Evolutionary conservation across 2,113 vertebrate genomes (phyloP).

Genomic region (zebrafish (Danio rerio)): DNA sequence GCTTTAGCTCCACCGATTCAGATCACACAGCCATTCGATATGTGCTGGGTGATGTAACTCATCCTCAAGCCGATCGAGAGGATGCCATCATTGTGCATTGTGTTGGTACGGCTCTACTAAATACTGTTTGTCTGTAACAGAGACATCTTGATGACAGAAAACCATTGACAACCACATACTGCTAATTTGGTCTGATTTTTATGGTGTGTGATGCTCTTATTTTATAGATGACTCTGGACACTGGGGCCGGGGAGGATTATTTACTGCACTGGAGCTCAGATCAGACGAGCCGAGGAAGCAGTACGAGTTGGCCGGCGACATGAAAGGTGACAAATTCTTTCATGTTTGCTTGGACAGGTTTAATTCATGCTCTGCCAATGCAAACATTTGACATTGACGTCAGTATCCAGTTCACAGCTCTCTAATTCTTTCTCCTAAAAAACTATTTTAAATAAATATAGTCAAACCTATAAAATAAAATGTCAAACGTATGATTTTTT

Average conservation of each 20-base stretch:
- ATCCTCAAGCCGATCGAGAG: slow-evolving; percentile 79
- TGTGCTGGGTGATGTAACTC: slow-evolving; percentile 88
- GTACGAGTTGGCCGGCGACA: slow-evolving; percentile 89
- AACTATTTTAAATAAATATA: no score
- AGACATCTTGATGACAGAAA: background rate
- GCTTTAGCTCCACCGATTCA: slow-evolving; percentile 70
- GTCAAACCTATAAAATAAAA: no score
- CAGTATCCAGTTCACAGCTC: background rate
- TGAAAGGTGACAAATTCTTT: slow-evolving; percentile 82
- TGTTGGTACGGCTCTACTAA: slow-evolving; percentile 76
- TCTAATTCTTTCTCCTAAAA: no score
- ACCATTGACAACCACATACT: background rate
- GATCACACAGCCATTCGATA: slow-evolving; percentile 78
- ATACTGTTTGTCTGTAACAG: background rate
- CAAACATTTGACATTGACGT: background rate
- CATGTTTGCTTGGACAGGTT: background rate
- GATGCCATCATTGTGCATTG: slow-evolving; percentile 91
- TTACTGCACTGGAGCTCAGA: slow-evolving; percentile 86
- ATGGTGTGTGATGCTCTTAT: slow-evolving; percentile 18
- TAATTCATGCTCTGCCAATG: background rate
- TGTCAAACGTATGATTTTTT: no score
- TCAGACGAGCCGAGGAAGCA: slow-evolving; percentile 84
- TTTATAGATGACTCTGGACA: slow-evolving; percentile 86
- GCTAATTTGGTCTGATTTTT: background rate
- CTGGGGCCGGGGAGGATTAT: slow-evolving; percentile 92